A percentile compares a stretch with the other conserved stretches of the same genome.
Conservation (phyloP, 2,797 vertebrate species). For the Amphiprion clarkii region DNA sequence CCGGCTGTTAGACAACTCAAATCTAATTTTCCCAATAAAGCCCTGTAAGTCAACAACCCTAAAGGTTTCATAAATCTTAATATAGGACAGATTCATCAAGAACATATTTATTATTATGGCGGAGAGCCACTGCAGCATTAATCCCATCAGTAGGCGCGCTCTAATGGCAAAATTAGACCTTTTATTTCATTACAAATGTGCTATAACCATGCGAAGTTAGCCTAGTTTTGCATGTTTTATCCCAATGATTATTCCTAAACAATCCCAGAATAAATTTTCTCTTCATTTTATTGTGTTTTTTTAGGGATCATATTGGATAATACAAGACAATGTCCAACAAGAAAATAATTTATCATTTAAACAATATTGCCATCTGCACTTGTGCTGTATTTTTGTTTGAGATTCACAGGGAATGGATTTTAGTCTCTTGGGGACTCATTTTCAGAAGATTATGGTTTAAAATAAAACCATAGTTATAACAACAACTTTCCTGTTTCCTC, state of each 20-base stretch:
- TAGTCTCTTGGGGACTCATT: not conserved
- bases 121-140: constrained; percentile 32
- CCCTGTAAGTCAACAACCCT: constrained; percentile 81
- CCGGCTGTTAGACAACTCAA: constrained; percentile 83
- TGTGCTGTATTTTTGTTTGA: not conserved
- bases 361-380: not conserved
- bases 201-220: not conserved
- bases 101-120: constrained; percentile 62
- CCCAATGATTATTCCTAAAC: not conserved
- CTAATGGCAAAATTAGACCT: constrained; percentile 42
- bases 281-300: not conserved
- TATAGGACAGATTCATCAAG: constrained; percentile 76
- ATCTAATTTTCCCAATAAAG: constrained; percentile 84
- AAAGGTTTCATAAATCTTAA: constrained; percentile 76
- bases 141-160: constrained; percentile 37
- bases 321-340: not conserved
- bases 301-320: not conserved
- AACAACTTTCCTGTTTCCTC: not conserved
- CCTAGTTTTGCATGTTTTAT: not conserved
- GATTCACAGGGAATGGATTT: not conserved
- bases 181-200: constrained; percentile 16
- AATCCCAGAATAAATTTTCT: not conserved
- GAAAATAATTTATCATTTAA: not conserved
- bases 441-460: not conserved
- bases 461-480: not conserved